These are phyloP conservation scores for Rhogogaster chlorosoma DNA, from an alignment of 2,888 invertebrate species.

Conservation along the genomic window DNA sequence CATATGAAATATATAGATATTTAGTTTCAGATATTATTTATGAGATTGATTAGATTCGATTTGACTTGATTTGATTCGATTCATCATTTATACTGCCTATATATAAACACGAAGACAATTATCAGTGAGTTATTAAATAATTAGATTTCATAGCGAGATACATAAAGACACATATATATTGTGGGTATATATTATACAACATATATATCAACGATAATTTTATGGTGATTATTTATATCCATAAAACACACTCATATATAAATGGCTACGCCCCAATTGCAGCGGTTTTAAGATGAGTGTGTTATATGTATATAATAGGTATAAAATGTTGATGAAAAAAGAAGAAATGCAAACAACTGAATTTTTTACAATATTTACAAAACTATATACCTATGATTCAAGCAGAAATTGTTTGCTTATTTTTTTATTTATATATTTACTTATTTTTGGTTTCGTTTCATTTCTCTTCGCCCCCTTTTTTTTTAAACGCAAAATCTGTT, in stretches of 20 bases:
- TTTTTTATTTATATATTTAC: no score
- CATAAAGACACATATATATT: background rate
- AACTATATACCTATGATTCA: background rate
- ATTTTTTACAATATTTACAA: background rate
- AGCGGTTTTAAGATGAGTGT: slow-evolving; percentile 1
- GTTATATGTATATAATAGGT: background rate
- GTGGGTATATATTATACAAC: background rate
- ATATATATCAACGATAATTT: background rate
- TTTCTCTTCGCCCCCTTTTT: no score
- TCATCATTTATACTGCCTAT: background rate
- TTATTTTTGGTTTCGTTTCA: background rate
- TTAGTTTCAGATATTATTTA: background rate
- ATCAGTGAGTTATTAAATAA: background rate
- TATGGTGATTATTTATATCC: background rate
- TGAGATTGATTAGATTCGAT: background rate
- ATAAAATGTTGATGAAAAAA: background rate
- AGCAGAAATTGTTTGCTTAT: background rate
- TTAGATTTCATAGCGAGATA: background rate
- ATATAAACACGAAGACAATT: background rate
- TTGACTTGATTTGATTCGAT: background rate
- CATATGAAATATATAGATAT: background rate
- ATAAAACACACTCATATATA: slow-evolving; percentile 6
- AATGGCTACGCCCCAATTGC: slow-evolving; percentile 38
- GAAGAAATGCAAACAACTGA: background rate
- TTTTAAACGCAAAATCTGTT: no score